phyloP scores from a whole-genome alignment of 35 echinoderm and acorn worm genomes.

The Patiria miniata region DNA sequence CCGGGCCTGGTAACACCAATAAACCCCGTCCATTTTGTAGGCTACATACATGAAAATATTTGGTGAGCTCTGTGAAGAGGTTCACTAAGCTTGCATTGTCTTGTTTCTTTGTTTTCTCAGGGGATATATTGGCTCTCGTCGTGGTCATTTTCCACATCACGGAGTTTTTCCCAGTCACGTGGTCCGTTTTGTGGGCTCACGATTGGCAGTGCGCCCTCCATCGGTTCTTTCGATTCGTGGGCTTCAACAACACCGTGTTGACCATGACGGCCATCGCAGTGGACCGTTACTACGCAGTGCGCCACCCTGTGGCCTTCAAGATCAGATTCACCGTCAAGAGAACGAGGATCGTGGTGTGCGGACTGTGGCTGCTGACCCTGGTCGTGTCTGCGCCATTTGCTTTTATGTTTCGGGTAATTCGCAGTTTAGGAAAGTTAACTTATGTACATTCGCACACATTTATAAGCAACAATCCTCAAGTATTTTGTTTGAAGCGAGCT shows the following conservation, averaged over 20 bases:
- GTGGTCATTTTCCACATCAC: constrained; percentile 88
- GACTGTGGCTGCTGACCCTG: constrained; percentile 58
- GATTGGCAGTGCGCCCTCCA: constrained; percentile 68
- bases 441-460: no score
- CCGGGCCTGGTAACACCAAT: no score
- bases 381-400: constrained; percentile 51
- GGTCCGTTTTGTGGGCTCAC: constrained; percentile 69
- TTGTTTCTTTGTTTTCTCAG: not conserved
- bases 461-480: no score
- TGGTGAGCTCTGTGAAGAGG: no score
- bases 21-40: no score
- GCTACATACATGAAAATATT: no score
- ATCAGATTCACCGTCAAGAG: constrained; percentile 20
- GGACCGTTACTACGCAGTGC: constrained; percentile 77
- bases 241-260: constrained; percentile 76
- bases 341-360: constrained; percentile 53
- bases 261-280: constrained; percentile 82
- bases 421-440: no score
- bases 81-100: not conserved
- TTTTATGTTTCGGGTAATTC: constrained; percentile 81
- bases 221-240: constrained; percentile 68
- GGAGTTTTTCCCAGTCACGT: constrained; percentile 76
- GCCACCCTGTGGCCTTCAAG: constrained; percentile 69
- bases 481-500: no score
- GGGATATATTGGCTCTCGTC: not conserved